These are phyloP conservation scores for Fregata magnificens DNA, from an alignment of 2,113 vertebrate genomes.

Conservation along the genomic window DNA sequence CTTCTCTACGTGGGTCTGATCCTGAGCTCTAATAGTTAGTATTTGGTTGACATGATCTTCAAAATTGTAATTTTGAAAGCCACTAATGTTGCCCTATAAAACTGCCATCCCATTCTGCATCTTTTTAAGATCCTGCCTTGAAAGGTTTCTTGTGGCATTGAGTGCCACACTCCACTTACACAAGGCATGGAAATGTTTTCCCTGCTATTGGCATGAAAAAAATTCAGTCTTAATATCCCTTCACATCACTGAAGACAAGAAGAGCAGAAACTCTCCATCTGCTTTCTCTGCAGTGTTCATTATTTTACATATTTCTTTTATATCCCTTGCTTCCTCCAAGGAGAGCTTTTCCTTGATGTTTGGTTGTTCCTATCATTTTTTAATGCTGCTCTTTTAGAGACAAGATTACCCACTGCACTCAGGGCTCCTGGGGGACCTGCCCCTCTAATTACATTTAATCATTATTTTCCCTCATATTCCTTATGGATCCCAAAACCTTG, in stretches of 20 bases:
- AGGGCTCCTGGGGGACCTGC: background rate
- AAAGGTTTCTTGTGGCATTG: background rate
- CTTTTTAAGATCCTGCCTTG: background rate
- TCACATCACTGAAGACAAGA: background rate
- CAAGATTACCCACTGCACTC: background rate
- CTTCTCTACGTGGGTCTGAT: background rate
- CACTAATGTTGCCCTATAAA: background rate
- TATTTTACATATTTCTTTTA: background rate
- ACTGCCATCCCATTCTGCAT: background rate
- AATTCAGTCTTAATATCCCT: background rate
- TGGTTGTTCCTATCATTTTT: background rate
- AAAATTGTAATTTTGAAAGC: background rate
- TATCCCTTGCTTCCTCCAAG: background rate
- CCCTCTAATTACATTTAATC: background rate
- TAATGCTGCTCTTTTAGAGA: constrained; percentile 8
- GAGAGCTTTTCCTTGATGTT: background rate
- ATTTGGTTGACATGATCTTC: background rate
- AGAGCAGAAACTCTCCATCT: background rate
- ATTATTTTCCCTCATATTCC: background rate
- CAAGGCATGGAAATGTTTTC: background rate
- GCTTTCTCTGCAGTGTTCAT: background rate
- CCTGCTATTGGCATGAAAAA: constrained; percentile 21
- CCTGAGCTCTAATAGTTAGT: background rate
- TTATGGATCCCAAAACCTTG: background rate
- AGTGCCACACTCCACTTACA: background rate